Evolutionary conservation across 2,797 vertebrate species (phyloP).

Genomic region (Acestrorhynchus altus): DNA sequence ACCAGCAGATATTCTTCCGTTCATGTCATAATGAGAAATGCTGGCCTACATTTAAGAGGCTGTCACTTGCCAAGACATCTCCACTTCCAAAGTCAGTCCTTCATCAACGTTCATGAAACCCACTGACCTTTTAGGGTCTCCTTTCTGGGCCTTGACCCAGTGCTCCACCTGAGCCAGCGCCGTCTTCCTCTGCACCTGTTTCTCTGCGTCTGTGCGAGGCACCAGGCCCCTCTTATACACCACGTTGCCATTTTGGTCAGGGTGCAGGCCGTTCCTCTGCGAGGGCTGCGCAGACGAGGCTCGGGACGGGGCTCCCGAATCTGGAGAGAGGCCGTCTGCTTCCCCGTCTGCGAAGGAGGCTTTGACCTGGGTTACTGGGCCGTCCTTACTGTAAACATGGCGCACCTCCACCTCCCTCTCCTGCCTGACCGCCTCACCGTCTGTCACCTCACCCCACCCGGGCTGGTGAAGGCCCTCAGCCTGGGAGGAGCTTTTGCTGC

Average conservation of each 20-base stretch:
- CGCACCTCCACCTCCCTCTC: conserved; percentile 77
- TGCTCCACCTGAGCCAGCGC: conserved; percentile 91
- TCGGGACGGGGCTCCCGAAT: conserved; percentile 65
- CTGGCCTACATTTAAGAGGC: not conserved
- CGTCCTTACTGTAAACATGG: conserved; percentile 72
- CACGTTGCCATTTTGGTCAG: conserved; percentile 87
- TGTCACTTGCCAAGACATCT: not conserved
- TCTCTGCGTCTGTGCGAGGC: conserved; percentile 80
- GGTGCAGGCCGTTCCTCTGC: conserved; percentile 83
- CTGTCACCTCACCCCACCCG: conserved; percentile 73
- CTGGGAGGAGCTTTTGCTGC: conserved; percentile 74
- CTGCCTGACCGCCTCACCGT: conserved; percentile 71
- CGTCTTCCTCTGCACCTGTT: conserved; percentile 90
- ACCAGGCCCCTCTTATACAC: conserved; percentile 82
- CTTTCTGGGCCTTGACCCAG: conserved; percentile 95
- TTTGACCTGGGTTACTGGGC: conserved; percentile 80
- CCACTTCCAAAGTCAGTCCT: not conserved
- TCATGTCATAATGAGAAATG: no score
- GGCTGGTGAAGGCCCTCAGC: conserved; percentile 72
- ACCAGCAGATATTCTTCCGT: no score
- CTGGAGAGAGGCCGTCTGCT: conserved; percentile 80
- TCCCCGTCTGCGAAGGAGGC: conserved; percentile 72
- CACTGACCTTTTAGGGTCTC: conserved; percentile 82
- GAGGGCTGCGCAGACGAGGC: conserved; percentile 65
- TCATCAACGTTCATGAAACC: not conserved